A percentile compares a stretch with the other conserved stretches of the same genome.
Conservation (phyloP, 2,888 invertebrate species). For the Masnerella sp. region DNA sequence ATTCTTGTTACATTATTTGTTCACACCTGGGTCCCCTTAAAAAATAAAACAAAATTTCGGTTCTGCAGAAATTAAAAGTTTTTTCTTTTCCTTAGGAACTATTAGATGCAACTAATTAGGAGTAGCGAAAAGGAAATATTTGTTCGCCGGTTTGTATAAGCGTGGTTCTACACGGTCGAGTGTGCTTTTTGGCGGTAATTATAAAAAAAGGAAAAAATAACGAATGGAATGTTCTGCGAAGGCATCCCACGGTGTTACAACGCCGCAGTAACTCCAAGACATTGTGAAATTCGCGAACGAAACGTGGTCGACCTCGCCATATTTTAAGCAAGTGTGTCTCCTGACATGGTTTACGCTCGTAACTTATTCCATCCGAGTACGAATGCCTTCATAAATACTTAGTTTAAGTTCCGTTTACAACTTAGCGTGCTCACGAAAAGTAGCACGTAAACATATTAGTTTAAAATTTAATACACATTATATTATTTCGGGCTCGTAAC, state of each 20-base stretch:
- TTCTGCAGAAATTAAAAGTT: no score
- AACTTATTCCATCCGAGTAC: constrained; percentile 61
- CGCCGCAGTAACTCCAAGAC: constrained; percentile 58
- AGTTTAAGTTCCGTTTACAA: constrained; percentile 61
- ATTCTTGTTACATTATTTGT: no score
- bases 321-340: constrained; percentile 62
- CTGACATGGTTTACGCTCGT: constrained; percentile 63
- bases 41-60: no score
- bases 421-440: constrained; percentile 56
- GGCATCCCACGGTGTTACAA: constrained; percentile 59
- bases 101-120: neutral
- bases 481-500: constrained; percentile 40
- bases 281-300: constrained; percentile 61
- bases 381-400: constrained; percentile 62
- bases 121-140: neutral
- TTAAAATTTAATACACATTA: constrained; percentile 51
- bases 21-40: no score
- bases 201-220: constrained; percentile 51
- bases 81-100: no score
- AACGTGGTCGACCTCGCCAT: constrained; percentile 61
- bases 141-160: constrained; percentile 5
- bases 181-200: constrained; percentile 43
- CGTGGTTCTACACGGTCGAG: constrained; percentile 24
- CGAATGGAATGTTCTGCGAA: constrained; percentile 53
- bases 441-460: constrained; percentile 58